A percentile compares a stretch with the other conserved stretches of the same genome.
phyloP scores from a whole-genome alignment of 2,797 vertebrate species.

The Gadopsis bispinosus region DNA sequence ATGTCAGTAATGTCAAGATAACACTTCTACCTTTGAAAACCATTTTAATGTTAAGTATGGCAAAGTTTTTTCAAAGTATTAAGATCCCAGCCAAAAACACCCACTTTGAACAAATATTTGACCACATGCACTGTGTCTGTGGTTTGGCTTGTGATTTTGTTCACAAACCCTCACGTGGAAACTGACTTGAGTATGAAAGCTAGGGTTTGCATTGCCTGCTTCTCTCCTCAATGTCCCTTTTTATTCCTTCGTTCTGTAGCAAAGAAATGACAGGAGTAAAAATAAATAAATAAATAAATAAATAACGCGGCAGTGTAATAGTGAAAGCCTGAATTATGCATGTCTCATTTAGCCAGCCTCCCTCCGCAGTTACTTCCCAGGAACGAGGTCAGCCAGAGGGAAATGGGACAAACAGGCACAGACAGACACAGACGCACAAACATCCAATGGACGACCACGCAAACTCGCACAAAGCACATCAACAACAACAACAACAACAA shows the following conservation, averaged over 20 bases:
- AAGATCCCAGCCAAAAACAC: conserved; percentile 25
- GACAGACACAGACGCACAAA: not conserved
- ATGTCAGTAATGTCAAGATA: not conserved
- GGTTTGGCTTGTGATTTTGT: conserved; percentile 38
- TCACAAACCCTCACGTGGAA: conserved; percentile 39
- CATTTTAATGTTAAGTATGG: not conserved
- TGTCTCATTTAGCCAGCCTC: conserved; percentile 60
- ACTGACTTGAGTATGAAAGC: conserved; percentile 32
- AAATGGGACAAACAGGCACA: conserved; percentile 34
- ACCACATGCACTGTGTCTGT: conserved; percentile 42
- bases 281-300: not conserved
- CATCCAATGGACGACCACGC: not conserved
- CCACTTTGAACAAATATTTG: conserved; percentile 49
- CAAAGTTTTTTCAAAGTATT: conserved; percentile 11
- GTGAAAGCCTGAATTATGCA: conserved; percentile 66
- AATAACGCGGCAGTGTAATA: conserved; percentile 41
- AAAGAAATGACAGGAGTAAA: conserved; percentile 40
- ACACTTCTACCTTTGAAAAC: not conserved
- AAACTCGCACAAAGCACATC: not conserved
- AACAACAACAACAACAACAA: not conserved
- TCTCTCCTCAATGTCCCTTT: conserved; percentile 36
- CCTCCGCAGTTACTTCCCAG: conserved; percentile 51
- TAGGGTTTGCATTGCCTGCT: conserved; percentile 38
- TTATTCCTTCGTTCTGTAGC: conserved; percentile 31
- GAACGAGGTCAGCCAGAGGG: conserved; percentile 57